phyloP scores from a whole-genome alignment of 2,797 vertebrate genomes.

The Micropoecilia bifurca region DNA sequence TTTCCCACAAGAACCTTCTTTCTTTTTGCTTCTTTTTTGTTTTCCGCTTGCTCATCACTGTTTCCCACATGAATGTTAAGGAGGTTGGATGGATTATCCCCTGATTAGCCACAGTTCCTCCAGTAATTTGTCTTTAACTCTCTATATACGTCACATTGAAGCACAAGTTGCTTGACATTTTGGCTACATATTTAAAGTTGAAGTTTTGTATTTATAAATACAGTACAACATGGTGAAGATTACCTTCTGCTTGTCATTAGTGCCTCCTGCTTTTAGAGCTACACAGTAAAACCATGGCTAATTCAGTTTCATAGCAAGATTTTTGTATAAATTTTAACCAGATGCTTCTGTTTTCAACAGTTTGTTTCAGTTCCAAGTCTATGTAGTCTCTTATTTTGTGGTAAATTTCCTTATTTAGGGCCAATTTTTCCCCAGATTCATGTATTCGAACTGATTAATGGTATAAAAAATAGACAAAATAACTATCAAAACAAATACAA shows the following conservation, averaged over 20 bases:
- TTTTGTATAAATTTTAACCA: constrained; percentile 49
- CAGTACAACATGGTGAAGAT: constrained; percentile 46
- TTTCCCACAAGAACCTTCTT: constrained; percentile 26
- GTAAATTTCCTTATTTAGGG: constrained; percentile 4
- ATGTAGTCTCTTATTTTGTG: neutral
- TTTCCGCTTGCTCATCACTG: constrained; percentile 22
- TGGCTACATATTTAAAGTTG: neutral
- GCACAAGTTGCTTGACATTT: constrained; percentile 33
- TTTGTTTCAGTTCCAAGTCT: constrained; percentile 10
- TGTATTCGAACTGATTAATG: neutral
- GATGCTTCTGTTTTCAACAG: constrained; percentile 26
- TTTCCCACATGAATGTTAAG: constrained; percentile 60
- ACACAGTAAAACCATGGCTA: constrained; percentile 36
- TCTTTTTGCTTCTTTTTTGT: constrained; percentile 13
- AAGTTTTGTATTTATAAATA: constrained; percentile 44
- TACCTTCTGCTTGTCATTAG: constrained; percentile 48
- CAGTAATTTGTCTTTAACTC: constrained; percentile 28
- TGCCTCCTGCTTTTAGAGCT: constrained; percentile 8
- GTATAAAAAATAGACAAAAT: neutral
- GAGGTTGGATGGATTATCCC: constrained; percentile 38
- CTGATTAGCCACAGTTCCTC: constrained; percentile 52
- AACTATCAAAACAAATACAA: neutral
- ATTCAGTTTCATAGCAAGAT: constrained; percentile 52
- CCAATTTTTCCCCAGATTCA: neutral
- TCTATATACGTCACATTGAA: constrained; percentile 49